Percentiles rank a stretch among this genome's conserved stretches.
These are phyloP conservation scores for Syndactyla subalaris DNA, from an alignment of 2,797 vertebrate genomes.

Conservation along the genomic window DNA sequence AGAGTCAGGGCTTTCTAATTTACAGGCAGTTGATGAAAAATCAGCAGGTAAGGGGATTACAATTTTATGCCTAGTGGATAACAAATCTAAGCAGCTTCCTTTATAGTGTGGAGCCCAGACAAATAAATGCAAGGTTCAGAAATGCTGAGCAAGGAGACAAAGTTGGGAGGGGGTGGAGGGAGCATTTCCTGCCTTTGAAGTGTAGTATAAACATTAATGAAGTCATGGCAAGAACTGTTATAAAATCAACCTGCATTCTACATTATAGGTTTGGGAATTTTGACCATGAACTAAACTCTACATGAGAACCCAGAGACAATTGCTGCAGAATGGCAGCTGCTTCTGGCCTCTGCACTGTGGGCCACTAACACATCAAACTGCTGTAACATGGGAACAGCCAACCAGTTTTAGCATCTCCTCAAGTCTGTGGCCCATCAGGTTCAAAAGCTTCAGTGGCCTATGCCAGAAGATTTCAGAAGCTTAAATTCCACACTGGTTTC, in stretches of 20 bases:
- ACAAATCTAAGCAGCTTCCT: constrained; percentile 59
- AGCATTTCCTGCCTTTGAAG: neutral
- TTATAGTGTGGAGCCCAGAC: neutral
- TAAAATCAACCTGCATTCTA: neutral
- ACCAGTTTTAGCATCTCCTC: neutral
- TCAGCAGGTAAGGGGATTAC: constrained; percentile 66
- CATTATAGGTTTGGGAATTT: neutral
- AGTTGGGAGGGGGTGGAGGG: neutral
- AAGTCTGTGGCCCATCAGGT: neutral
- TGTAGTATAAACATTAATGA: neutral
- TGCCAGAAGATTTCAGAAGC: neutral
- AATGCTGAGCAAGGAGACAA: constrained; percentile 18
- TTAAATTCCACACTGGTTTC: neutral
- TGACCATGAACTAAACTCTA: neutral
- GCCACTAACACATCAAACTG: neutral
- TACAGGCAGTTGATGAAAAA: constrained; percentile 24
- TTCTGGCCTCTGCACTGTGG: neutral
- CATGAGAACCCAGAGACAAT: neutral
- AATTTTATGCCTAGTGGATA: constrained; percentile 51
- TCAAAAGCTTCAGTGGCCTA: neutral
- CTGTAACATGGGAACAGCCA: neutral
- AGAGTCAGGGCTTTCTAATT: constrained; percentile 4
- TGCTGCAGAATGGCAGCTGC: neutral
- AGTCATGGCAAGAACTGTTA: neutral
- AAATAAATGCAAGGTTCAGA: neutral